Evolutionary conservation across 2,888 invertebrate species (phyloP), one percentile per base, ranked within the genome.

Genomic region (Lasioglossum malachurum): DNA sequence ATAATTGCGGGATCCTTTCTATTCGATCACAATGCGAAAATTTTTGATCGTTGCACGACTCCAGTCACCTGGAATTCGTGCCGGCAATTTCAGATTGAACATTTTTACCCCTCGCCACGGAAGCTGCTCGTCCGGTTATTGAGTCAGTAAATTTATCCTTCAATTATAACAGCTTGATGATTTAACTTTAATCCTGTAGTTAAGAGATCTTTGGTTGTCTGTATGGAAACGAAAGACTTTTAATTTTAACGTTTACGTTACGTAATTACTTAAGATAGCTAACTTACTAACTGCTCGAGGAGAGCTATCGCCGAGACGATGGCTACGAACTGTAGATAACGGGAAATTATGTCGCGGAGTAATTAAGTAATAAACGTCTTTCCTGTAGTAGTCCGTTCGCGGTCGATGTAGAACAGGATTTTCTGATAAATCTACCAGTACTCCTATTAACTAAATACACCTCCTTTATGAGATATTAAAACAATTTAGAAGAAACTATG

Each of bases 1-100:
- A 82, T 82, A 82, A 84, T 84, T 77, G 84, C 73, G 69, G 23
- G n/a, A 41, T 41, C 23, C 38, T 71, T 71, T 31, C 64, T 16
- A 19, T 31, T 10, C 35, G 23, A 69, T 10, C 19, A 23, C 69
- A 69, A 69, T 35, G 69, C 4, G 38, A 23, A 16, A 64, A 69
- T 23, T 69, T 38, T 35, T 19, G 19, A 64, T 64, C 64, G 31
- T 64, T 19, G 31, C 64, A 7, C 31, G 14, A 31, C 23, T 8
- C 23, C 49, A 8, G 7, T 49, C 49, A 27, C 14, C 31, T 64
- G 27, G 14, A 16, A 31, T 5, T 60, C 7, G 8, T 23, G 8
- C 23, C 23, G 53, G 23, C 2, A 23, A 23, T 23, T 53, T 53
- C 23, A 2, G 2, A 19, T 23, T 49, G 23, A 49, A 49, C 49